Evolutionary conservation across 2,113 vertebrate species (phyloP).

Genomic region (Pardalotus punctatus): DNA sequence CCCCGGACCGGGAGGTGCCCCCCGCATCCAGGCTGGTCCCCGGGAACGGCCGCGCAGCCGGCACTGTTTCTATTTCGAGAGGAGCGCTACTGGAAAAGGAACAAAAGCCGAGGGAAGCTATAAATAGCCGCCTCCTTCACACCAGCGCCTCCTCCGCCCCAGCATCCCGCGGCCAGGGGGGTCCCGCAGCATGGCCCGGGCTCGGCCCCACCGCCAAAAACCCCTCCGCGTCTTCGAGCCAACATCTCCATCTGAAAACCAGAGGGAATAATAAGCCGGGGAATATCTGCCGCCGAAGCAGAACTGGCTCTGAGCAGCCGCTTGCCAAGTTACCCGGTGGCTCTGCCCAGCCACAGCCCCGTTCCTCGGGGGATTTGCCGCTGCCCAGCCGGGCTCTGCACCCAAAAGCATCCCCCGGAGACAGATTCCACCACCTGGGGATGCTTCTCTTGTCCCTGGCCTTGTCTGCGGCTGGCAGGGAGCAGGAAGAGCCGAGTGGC

Average conservation of each 20-base stretch:
- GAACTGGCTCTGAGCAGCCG: not conserved
- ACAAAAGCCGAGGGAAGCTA: constrained; percentile 76
- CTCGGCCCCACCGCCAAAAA: not conserved
- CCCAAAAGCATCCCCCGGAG: not conserved
- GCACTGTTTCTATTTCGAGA: constrained; percentile 74
- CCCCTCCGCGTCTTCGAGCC: not conserved
- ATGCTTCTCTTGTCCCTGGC: not conserved
- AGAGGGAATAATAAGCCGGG: not conserved
- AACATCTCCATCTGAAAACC: not conserved
- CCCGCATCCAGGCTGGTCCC: not conserved
- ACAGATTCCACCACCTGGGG: not conserved
- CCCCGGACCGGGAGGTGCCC: not conserved
- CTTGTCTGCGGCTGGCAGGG: not conserved
- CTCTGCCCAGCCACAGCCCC: not conserved
- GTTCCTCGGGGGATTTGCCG: not conserved
- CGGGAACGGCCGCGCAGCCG: constrained; percentile 34
- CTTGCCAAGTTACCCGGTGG: not conserved
- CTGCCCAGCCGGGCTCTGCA: not conserved
- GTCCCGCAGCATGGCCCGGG: not conserved
- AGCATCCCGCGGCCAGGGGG: constrained; percentile 18
- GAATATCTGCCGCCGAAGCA: not conserved
- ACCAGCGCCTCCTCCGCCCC: constrained; percentile 46
- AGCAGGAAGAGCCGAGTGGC: not conserved
- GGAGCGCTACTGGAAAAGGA: constrained; percentile 76
- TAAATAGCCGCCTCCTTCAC: constrained; percentile 74